Conservation (phyloP, 2,888 invertebrate species). For the Synergus gifuensis region DNA sequence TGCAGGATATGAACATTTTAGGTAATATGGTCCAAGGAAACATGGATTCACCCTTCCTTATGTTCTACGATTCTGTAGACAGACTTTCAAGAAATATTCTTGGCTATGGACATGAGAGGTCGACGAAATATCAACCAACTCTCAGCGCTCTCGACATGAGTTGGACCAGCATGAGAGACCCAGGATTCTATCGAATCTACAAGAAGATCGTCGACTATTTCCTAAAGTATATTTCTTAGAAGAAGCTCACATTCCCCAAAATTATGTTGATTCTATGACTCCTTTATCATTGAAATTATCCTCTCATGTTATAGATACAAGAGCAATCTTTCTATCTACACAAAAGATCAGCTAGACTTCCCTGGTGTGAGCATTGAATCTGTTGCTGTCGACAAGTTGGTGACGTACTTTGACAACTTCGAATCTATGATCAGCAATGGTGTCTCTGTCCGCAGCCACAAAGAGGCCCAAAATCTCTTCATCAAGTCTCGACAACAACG, state of each 20-base stretch:
- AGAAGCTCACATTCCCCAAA: neutral
- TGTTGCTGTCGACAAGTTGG: slow-evolving; percentile 83
- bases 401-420: slow-evolving; percentile 84
- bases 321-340: slow-evolving; percentile 80
- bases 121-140: slow-evolving; percentile 72
- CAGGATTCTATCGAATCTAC: slow-evolving; percentile 84
- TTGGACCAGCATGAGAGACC: slow-evolving; percentile 84
- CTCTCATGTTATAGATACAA: slow-evolving; percentile 78
- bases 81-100: slow-evolving; percentile 78
- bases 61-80: slow-evolving; percentile 80
- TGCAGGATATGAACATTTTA: slow-evolving; percentile 79
- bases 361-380: slow-evolving; percentile 82
- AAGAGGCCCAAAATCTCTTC: slow-evolving; percentile 71
- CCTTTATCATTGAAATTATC: neutral
- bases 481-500: slow-evolving; percentile 84
- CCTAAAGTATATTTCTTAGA: slow-evolving; percentile 52
- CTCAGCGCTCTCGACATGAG: slow-evolving; percentile 83
- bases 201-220: slow-evolving; percentile 81
- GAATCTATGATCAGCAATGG: slow-evolving; percentile 83
- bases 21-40: slow-evolving; percentile 79
- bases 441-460: slow-evolving; percentile 77
- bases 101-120: slow-evolving; percentile 69
- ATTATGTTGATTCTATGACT: slow-evolving; percentile 12
- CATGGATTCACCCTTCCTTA: slow-evolving; percentile 75
- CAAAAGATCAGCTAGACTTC: slow-evolving; percentile 80